Conservation (phyloP, 1,140 invertebrate genomes). For the Apolygus lucorum region DNA sequence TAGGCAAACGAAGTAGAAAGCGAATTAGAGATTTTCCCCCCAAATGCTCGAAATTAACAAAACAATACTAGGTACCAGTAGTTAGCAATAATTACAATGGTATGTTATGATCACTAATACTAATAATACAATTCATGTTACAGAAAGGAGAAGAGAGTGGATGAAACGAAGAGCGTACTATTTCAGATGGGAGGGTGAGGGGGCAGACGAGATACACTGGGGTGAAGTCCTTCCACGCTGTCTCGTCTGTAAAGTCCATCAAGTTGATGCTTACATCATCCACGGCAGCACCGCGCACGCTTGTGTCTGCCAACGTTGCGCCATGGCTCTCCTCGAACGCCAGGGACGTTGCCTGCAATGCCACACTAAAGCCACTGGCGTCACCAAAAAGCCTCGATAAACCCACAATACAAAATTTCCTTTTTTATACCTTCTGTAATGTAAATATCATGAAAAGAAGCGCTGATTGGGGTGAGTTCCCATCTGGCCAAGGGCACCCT, state of each 20-base stretch:
- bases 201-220: neutral
- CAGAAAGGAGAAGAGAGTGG: neutral
- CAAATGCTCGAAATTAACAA: no score
- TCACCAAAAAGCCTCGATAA: neutral
- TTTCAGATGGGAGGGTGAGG: neutral
- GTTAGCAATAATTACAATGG: no score
- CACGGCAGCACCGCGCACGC: neutral
- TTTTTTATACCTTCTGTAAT: no score
- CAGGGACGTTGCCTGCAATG: neutral
- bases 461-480: no score
- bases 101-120: no score
- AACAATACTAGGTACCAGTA: no score
- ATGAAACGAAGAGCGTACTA: neutral
- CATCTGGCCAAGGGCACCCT: no score
- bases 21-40: no score
- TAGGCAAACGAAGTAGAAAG: no score
- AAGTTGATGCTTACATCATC: neutral
- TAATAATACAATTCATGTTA: no score
- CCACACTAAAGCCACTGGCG: neutral
- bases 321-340: neutral
- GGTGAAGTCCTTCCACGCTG: no score
- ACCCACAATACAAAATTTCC: neutral
- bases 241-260: neutral
- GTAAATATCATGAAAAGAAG: no score
- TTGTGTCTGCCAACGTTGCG: neutral